A percentile compares a stretch with the other conserved stretches of the same genome.
Evolutionary conservation across 2,888 invertebrate species (phyloP).

Genomic region (Eledone cirrhosa): DNA sequence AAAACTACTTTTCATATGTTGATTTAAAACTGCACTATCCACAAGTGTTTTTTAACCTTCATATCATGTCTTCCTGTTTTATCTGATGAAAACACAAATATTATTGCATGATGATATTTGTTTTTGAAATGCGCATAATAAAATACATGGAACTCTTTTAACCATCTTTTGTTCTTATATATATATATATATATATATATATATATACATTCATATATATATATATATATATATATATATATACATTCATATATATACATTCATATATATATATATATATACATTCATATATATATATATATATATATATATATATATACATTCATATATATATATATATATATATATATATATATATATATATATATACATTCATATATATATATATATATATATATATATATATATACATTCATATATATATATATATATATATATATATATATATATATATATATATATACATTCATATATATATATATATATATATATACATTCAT

Average conservation of each 20-base stretch:
- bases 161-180: too few species aligned
- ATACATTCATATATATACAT: background rate
- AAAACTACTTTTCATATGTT: too few species aligned
- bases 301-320: conserved; percentile 2
- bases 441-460: conserved; percentile 6
- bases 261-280: background rate
- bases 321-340: background rate
- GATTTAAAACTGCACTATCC: too few species aligned
- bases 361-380: background rate
- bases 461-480: background rate
- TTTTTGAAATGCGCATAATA: too few species aligned
- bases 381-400: background rate
- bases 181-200: background rate
- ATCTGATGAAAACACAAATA: too few species aligned
- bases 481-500: background rate
- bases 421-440: conserved; percentile 6
- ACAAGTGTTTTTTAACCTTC: too few species aligned
- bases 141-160: too few species aligned
- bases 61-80: too few species aligned
- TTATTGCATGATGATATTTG: too few species aligned
- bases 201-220: background rate
- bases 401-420: background rate
- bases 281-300: background rate
- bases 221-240: background rate
- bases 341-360: background rate